Base-by-base conservation (phyloP, 2,888 invertebrate species). In the Cabera pusaria region DNA sequence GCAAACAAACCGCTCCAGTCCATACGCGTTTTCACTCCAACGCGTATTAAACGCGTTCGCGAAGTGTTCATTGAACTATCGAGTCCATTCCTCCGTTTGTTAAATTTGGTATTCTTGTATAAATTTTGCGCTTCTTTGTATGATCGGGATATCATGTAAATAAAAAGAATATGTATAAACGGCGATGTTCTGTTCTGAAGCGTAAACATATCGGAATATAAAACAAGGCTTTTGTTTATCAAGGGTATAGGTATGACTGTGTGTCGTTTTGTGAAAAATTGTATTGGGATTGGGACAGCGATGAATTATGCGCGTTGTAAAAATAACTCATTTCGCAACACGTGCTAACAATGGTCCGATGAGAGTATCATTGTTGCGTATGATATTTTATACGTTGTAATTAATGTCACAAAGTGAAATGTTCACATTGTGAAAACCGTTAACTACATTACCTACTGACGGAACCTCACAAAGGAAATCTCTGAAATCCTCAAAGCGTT, bases 321-420 rank as follows among this genome's bases (percentile, higher is more conserved):
- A 68, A 66, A 72, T 70, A 72, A 70, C 65, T 73, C 72, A 70
- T 67, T 64, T 63, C 38, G 67, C 36, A 67, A 65, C 71, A 72
- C 64, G 67, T 70, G 71, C 56, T 65, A 58, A 64, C 66, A 65
- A 70, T 65, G 64, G 62, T 52, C 61, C 60, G 28, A 36, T 34
- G 59, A 59, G 62, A 59, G 52, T 47, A 53, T 59, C 55, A 55
- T 54, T 62, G 53, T 56, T 61, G 40, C 52, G 20, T 27, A 46
- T 33, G 36, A 39, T 39, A 51, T 44, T 54, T 59, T 59, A 51
- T 48, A 44, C 35, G 31, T 23, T 32, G 32, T 46, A 28, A 47
- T 49, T 44, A 45, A 44, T 42, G 42, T 20, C 9, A 5, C 19
- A 4, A 18, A 26, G 17, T 27, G 20, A 32, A 11, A 18, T 22